Conservation (phyloP, 1,140 invertebrate genomes). For the Periplaneta americana region DNA sequence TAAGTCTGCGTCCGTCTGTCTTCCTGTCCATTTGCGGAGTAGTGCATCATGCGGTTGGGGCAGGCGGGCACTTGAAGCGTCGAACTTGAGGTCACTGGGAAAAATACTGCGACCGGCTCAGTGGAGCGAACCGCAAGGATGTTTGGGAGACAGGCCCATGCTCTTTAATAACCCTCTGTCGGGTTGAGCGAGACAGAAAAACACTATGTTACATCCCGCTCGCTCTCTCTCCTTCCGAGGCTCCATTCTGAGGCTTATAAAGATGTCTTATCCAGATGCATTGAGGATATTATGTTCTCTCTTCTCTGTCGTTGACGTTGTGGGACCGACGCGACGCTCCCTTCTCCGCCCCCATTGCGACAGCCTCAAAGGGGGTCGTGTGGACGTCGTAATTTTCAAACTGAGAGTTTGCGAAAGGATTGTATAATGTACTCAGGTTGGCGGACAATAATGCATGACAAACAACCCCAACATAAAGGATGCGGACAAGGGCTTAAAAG, state of each 20-base stretch:
- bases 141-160: no score
- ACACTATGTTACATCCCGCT: background rate
- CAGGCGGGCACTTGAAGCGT: no score
- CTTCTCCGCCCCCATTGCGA: background rate
- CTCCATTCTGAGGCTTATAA: background rate
- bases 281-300: background rate
- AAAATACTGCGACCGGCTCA: no score
- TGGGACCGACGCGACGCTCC: background rate
- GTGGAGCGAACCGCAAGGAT: no score
- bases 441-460: background rate
- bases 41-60: no score
- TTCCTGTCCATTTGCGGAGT: no score
- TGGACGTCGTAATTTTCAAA: background rate
- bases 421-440: background rate
- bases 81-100: no score
- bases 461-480: no score
- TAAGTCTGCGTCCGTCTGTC: no score
- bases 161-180: no score
- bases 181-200: background rate
- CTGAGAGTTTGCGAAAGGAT: background rate
- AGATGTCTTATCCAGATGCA: background rate
- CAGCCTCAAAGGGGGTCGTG: background rate
- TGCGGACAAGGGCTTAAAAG: no score
- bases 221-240: background rate
- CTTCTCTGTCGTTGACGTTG: background rate